Conservation (phyloP, 2,888 invertebrate genomes). For the Himalopsyche tibetana region DNA sequence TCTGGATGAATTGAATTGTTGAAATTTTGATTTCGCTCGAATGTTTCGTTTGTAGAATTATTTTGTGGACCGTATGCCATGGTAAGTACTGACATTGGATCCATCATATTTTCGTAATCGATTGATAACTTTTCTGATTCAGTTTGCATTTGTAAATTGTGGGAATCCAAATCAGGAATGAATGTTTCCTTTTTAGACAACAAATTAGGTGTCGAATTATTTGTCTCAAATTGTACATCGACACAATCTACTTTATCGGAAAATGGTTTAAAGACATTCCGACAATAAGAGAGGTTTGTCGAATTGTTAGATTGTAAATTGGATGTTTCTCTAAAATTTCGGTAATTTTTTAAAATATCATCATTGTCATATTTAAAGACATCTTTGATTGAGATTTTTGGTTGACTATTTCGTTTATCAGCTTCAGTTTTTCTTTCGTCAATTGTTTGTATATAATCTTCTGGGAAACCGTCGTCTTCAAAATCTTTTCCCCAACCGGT, state of each 20-base stretch:
- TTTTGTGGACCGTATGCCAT: constrained; percentile 36
- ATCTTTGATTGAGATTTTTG: constrained; percentile 49
- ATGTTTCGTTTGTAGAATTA: not conserved
- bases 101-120: constrained; percentile 48
- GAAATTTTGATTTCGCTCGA: not conserved
- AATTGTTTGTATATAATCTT: not conserved
- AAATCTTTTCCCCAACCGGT: constrained; percentile 37
- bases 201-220: too few relatives aligned
- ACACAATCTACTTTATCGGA: not conserved
- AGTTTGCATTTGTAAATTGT: not conserved
- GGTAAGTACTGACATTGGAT: constrained; percentile 54
- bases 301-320: not conserved
- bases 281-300: not conserved
- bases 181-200: not conserved
- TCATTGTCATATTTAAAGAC: constrained; percentile 49
- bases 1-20: not conserved
- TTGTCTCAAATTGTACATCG: too few relatives aligned
- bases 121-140: not conserved
- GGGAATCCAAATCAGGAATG: not conserved
- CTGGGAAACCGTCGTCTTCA: not conserved
- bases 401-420: not conserved
- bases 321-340: constrained; percentile 1
- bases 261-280: not conserved
- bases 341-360: constrained; percentile 40
- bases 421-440: not conserved